A percentile compares a stretch with the other conserved stretches of the same genome.
Evolutionary conservation across 2,113 vertebrate genomes (phyloP).

Genomic region (Chionomys nivalis): DNA sequence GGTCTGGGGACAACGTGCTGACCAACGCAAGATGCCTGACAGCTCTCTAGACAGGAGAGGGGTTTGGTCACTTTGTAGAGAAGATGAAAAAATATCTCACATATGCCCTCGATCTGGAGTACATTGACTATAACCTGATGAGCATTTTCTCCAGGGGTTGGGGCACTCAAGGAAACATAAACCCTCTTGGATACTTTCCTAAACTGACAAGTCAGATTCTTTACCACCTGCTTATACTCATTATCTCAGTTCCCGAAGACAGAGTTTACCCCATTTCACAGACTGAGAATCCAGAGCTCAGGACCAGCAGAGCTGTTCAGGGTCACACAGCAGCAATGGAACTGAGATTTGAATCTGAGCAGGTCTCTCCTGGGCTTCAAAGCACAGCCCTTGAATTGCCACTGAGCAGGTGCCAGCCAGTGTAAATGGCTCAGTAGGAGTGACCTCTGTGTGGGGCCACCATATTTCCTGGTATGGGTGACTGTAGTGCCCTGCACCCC

Average conservation of each 20-base stretch:
- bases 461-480: not conserved
- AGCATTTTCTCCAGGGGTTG: not conserved
- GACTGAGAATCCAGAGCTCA: not conserved
- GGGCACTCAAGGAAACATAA: not conserved
- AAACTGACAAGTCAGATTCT: not conserved
- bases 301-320: not conserved
- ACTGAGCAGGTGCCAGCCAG: not conserved
- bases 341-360: not conserved
- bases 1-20: not conserved
- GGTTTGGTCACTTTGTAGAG: not conserved
- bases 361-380: not conserved
- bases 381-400: not conserved
- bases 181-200: not conserved
- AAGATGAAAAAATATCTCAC: not conserved
- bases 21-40: not conserved
- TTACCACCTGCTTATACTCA: not conserved
- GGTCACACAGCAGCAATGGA: not conserved
- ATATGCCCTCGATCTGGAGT: not conserved
- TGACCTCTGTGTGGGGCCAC: too few species aligned
- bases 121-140: not conserved
- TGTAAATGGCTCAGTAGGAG: not conserved
- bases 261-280: not conserved
- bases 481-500: fast-evolving
- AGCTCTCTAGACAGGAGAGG: not conserved
- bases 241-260: not conserved